Evolutionary conservation across 2,797 vertebrate species (phyloP).

Genomic region (Rhynchotus rufescens): DNA sequence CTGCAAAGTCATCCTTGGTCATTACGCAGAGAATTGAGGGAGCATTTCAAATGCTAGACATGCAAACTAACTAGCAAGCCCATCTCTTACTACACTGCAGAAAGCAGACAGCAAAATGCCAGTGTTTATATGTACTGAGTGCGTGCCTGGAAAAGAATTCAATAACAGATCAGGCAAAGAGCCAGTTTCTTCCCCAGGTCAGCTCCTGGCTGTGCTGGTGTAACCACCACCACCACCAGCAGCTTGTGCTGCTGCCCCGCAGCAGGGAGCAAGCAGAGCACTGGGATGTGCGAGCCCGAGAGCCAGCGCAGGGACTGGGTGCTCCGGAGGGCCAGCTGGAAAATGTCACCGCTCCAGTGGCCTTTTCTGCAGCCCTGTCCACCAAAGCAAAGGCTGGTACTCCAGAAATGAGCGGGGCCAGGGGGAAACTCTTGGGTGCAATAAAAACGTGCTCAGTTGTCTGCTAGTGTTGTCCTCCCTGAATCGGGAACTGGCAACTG

Average conservation of each 20-base stretch:
- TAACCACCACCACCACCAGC: background rate
- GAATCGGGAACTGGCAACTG: background rate
- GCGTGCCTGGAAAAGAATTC: background rate
- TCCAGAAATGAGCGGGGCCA: background rate
- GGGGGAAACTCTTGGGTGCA: background rate
- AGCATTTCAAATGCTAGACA: background rate
- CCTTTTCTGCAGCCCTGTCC: background rate
- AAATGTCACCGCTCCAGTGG: background rate
- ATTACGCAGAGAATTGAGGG: background rate
- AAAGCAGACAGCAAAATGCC: background rate
- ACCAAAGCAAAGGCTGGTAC: background rate
- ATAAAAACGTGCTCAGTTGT: background rate
- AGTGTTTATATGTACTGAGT: background rate
- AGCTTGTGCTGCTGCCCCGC: background rate
- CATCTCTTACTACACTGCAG: background rate
- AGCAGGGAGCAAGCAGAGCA: background rate
- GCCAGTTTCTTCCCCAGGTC: background rate
- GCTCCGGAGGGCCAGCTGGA: background rate
- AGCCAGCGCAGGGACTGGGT: fast-evolving
- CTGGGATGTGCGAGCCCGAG: background rate
- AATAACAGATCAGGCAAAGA: too few species aligned
- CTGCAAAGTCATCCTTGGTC: background rate
- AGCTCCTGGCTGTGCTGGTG: background rate
- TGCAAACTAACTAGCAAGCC: background rate
- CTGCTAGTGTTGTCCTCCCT: background rate